A percentile compares a stretch with the other conserved stretches of the same genome.
Evolutionary conservation across 2,113 vertebrate genomes (phyloP).

Genomic region (Vimba vimba): DNA sequence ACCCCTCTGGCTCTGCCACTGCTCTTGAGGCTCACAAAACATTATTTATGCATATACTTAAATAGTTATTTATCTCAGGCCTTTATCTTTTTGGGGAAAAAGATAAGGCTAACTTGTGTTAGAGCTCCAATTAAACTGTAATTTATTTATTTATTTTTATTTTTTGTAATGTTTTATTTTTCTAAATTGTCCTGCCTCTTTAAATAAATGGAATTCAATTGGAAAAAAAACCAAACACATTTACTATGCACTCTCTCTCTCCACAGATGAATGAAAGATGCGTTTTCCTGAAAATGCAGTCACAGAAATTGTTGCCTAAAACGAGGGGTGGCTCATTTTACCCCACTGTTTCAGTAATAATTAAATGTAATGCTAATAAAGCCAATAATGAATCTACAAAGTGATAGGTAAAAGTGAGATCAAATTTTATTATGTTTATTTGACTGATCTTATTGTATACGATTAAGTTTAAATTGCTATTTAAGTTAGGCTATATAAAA

Average conservation of each 20-base stretch:
- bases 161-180: too few species aligned
- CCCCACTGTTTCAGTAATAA: too few species aligned
- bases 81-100: background rate
- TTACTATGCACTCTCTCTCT: background rate
- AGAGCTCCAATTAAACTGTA: background rate
- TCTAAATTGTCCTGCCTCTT: background rate
- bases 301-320: background rate
- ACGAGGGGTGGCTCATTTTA: background rate
- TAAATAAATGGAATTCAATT: background rate
- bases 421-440: background rate
- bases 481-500: background rate
- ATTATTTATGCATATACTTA: background rate
- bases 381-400: background rate
- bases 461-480: background rate
- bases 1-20: too few species aligned
- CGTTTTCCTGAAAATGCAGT: background rate
- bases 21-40: background rate
- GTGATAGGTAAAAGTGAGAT: background rate
- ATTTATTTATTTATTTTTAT: background rate
- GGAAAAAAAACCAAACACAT: background rate
- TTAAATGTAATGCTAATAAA: background rate
- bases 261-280: background rate
- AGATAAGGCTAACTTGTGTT: background rate
- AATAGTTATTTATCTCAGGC: background rate
- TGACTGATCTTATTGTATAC: background rate